Conservation (phyloP, 2,113 vertebrate genomes). For the Formicarius rufipectus region DNA sequence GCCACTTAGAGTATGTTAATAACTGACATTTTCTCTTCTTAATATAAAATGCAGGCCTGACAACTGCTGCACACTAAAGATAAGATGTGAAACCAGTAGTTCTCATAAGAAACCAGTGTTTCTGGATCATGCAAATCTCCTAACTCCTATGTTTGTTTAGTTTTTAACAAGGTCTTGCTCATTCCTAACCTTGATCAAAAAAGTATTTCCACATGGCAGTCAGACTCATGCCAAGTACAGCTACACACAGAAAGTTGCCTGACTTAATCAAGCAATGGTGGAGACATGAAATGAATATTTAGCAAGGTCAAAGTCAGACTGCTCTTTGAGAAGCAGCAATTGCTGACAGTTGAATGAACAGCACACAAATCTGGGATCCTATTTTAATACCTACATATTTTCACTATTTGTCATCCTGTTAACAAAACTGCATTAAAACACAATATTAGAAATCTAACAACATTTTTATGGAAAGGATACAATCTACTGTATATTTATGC, state of each 20-base stretch:
- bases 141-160: constrained; percentile 48
- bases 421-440: constrained; percentile 66
- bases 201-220: constrained; percentile 51
- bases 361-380: constrained; percentile 19
- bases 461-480: constrained; percentile 50
- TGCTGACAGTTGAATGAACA: constrained; percentile 44
- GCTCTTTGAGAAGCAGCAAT: constrained; percentile 37
- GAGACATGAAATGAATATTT: constrained; percentile 44
- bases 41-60: constrained; percentile 42
- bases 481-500: constrained; percentile 61
- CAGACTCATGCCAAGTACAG: constrained; percentile 19
- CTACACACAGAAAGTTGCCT: constrained; percentile 17
- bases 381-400: constrained; percentile 53
- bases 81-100: constrained; percentile 46
- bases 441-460: constrained; percentile 53
- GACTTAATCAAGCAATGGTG: constrained; percentile 35
- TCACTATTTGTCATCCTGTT: constrained; percentile 53
- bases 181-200: constrained; percentile 62
- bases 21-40: constrained; percentile 69
- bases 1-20: constrained; percentile 60
- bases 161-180: constrained; percentile 56
- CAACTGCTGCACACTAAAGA: constrained; percentile 32
- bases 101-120: constrained; percentile 33
- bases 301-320: constrained; percentile 53
- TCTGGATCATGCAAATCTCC: constrained; percentile 45